phyloP scores from a whole-genome alignment of 2,888 invertebrate species.

The Mycalesis mineus region DNA sequence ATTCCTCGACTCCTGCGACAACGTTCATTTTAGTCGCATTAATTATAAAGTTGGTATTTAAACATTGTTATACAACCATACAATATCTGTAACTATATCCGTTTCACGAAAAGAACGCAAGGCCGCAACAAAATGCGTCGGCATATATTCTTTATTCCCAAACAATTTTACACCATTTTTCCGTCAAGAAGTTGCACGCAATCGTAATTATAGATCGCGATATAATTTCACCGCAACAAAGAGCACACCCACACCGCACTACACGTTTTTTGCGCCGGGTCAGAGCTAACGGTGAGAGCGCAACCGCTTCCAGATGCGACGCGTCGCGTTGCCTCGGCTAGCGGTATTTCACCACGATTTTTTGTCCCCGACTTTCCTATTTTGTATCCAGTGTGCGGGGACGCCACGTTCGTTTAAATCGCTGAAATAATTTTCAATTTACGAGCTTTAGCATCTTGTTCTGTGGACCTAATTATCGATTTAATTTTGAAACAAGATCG shows the following conservation, averaged over 20 bases:
- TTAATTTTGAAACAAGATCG: too few species aligned
- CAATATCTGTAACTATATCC: conserved; percentile 8
- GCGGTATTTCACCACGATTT: conserved; percentile 61
- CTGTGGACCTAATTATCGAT: too few species aligned
- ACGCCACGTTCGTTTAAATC: conserved; percentile 10
- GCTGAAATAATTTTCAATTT: neutral
- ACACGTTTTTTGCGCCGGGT: conserved; percentile 53
- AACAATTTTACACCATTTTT: conserved; percentile 45
- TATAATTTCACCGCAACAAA: conserved; percentile 53
- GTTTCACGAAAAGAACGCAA: neutral
- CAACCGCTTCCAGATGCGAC: conserved; percentile 71
- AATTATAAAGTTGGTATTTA: neutral
- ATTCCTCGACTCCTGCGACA: too few species aligned
- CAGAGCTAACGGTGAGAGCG: conserved; percentile 63
- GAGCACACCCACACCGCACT: conserved; percentile 52
- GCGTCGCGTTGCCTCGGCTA: conserved; percentile 39
- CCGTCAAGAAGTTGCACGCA: conserved; percentile 44
- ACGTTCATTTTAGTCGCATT: too few species aligned
- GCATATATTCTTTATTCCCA: conserved; percentile 21
- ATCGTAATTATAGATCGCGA: conserved; percentile 51
- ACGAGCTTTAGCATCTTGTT: too few species aligned
- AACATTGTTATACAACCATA: neutral
- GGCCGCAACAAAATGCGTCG: conserved; percentile 11
- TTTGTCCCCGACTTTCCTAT: conserved; percentile 49
- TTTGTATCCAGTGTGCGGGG: conserved; percentile 39